Percentiles rank a stretch among this genome's conserved stretches.
Conservation (phyloP, 37 sponge, comb jelly and placozoan species). For the Cliona cf. orientalis region DNA sequence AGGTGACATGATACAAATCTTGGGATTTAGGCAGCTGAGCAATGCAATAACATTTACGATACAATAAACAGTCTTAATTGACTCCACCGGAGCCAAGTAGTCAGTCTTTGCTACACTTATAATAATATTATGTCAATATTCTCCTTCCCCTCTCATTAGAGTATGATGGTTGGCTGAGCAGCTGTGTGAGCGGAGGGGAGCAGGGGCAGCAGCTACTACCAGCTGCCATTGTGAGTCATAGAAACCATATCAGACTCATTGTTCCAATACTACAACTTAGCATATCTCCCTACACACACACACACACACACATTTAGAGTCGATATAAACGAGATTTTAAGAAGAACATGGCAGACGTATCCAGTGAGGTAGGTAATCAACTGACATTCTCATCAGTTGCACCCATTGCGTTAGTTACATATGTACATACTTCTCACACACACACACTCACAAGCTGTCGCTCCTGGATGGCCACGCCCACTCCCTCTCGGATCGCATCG, state of each 20-base stretch:
- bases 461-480: constrained; percentile 40
- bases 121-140: background rate
- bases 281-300: background rate
- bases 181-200: too few species aligned
- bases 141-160: background rate
- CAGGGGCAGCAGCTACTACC: background rate
- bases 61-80: background rate
- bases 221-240: constrained; percentile 6
- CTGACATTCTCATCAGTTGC: background rate
- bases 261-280: background rate
- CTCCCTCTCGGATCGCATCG: background rate
- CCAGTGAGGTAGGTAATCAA: constrained; percentile 42
- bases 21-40: too few species aligned
- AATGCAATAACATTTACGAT: background rate
- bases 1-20: too few species aligned
- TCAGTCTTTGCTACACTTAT: background rate
- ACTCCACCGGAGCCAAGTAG: background rate
- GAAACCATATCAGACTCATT: background rate
- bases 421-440: background rate
- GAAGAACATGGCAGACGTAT: constrained; percentile 48
- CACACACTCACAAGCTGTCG: constrained; percentile 52
- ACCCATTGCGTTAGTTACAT: background rate
- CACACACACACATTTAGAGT: background rate
- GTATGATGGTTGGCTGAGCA: background rate
- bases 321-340: constrained; percentile 28